These are phyloP conservation scores for Rutilus rutilus DNA, from an alignment of 2,113 vertebrate species.

Conservation along the genomic window DNA sequence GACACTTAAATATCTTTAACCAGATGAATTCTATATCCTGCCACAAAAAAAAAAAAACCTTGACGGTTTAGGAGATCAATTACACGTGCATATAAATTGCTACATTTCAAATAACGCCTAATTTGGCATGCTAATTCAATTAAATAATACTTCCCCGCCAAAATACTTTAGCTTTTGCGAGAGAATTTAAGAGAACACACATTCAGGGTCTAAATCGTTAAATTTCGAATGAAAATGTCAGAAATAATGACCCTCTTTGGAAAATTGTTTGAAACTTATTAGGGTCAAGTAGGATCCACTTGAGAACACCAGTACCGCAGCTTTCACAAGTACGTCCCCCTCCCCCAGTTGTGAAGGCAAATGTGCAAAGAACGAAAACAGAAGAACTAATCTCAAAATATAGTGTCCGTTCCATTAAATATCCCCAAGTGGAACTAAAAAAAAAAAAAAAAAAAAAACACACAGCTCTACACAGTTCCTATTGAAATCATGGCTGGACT, in stretches of 20 bases:
- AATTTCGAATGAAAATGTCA: neutral
- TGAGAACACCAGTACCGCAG: slow-evolving; percentile 30
- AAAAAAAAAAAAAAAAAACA: neutral
- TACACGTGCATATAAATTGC: slow-evolving; percentile 53
- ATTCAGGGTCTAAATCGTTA: slow-evolving; percentile 2
- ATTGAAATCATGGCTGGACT: neutral
- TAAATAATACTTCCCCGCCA: neutral
- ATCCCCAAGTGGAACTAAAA: slow-evolving; percentile 10
- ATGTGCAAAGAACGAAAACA: slow-evolving; percentile 77
- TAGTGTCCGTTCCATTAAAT: slow-evolving; percentile 56
- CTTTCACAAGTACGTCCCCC: slow-evolving; percentile 53
- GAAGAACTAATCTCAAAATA: slow-evolving; percentile 45
- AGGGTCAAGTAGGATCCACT: slow-evolving; percentile 25
- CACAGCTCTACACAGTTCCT: slow-evolving; percentile 4
- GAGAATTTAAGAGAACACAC: slow-evolving; percentile 11
- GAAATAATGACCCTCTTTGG: slow-evolving; percentile 39
- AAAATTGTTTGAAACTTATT: slow-evolving; percentile 46
- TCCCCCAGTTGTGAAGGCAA: slow-evolving; percentile 64
- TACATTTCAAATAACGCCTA: slow-evolving; percentile 53
- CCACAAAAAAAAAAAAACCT: neutral
- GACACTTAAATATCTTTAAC: slow-evolving; percentile 18
- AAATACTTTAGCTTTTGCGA: slow-evolving; percentile 10
- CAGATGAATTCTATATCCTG: neutral
- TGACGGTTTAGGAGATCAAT: slow-evolving; percentile 19
- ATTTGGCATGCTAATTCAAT: slow-evolving; percentile 50